Evolutionary conservation across 2,888 invertebrate species (phyloP), one percentile per base, ranked within the genome.

Genomic region (Germaria angustata): DNA sequence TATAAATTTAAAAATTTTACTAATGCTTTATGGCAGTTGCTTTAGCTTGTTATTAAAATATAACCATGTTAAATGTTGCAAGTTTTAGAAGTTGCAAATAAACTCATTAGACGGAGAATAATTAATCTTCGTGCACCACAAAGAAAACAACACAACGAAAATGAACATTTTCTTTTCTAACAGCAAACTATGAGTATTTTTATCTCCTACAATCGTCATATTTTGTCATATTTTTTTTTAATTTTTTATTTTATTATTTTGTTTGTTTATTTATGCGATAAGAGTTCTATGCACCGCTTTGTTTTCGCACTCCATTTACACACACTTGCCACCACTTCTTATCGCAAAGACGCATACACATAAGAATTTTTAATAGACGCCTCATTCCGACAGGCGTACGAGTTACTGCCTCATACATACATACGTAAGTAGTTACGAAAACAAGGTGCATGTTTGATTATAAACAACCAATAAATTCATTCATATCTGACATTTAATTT

Each of bases 401-500:
- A 9, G 11, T 39, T 13, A 4, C n/a, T 13, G 13, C 11, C 11
- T 9, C 39, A 11, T 4, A 5, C 39, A 4, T 13, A 28, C 4
- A 5, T 28, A 28, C 28, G 28, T 28, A 28, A 28, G 9, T 11
- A n/a, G n/a, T 44, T 55, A 51, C 0, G 9, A 57, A 57, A 49
- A 63, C 51, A 51, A 63, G 66, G 53, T 81, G 81, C 77, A 81
- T 81, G 77, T 81, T 77, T 66, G 53, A 68, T 73, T 61, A 20
- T 55, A 36, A 59, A 68, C 81, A 81, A 72, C 77, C 77, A 81
- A 77, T 81, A 81, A 81, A 81, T 81, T 81, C 77, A 15, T 55
- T 53, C 34, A 49, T 81, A 81, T 77, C 81, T 68, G 81, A 77
- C 81, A 73, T 81, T 77, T 72, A 81, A 81, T 81, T 81, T 81